Evolutionary conservation across 2,113 vertebrate genomes (phyloP), one percentile per base, ranked within the genome.

Genomic region (Gopherus evgoodei): DNA sequence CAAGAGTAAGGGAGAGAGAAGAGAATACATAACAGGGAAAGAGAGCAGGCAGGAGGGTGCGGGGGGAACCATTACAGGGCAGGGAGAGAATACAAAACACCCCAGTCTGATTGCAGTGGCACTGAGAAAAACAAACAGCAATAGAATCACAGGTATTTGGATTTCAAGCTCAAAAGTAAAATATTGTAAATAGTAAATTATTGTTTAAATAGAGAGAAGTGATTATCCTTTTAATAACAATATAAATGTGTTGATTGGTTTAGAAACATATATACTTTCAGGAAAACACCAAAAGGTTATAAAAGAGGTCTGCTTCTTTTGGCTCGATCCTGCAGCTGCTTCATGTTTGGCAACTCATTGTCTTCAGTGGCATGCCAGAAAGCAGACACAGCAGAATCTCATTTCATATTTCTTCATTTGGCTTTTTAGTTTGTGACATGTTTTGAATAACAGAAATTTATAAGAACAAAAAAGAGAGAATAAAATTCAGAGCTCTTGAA

Each of bases 11-110:
- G 31, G 50, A 90, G 69, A 81, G n/a, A 84, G 95, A 80, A 88
- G 31, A 90, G 89, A 96, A 95, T 87, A 83, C 89, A 96, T 95
- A 97, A 88, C 90, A 4, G 50, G 14, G 49, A 88, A 53, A 76
- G 80, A 92, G 53, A 90, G 94, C 86, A 88, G 85, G 25, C 69
- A n/a, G 31, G 11, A 6, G 59, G 16, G 25, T 62, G 47, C 13
- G 38, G 38, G 11, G 19, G 31, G 9, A 29, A 69, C 17, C 57
- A 90, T 90, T 88, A 88, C 90, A 90, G 19, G 81, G 13, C 42
- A 72, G 5, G 72, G n/a, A 76, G 5, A 82, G 84, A 91, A 81
- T 22, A 82, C 19, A 3, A 91, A 94, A 49, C 80, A 91, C 53
- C 91, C 90, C 53, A 80, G 9, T n/a, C 14, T 56, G 54, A 80